Conservation (phyloP, 1,140 invertebrate species). For the Ectropis grisescens region DNA sequence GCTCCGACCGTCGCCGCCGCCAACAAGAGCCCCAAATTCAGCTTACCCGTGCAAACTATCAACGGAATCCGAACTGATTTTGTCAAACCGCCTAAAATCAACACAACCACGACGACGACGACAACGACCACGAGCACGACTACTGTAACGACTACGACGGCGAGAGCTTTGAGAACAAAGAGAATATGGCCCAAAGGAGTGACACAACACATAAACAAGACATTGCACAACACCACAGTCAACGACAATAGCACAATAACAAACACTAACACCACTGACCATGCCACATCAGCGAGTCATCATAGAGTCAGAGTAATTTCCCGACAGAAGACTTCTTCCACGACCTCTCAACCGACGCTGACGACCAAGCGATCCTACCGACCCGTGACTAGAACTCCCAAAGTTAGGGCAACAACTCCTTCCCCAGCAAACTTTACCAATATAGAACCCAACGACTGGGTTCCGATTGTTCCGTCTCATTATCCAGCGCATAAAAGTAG, state of each 20-base stretch:
- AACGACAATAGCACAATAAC: slow-evolving; percentile 13
- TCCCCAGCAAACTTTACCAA: slow-evolving; percentile 16
- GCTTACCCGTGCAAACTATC: slow-evolving; percentile 47
- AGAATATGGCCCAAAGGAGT: slow-evolving; percentile 60
- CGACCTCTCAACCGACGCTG: slow-evolving; percentile 17
- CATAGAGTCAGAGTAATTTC: slow-evolving; percentile 14
- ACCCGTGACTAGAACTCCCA: slow-evolving; percentile 34
- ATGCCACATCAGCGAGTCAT: slow-evolving; percentile 14
- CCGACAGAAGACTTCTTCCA: slow-evolving; percentile 14
- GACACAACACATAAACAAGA: slow-evolving; percentile 36
- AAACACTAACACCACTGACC: slow-evolving; percentile 21
- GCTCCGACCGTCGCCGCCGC: slow-evolving; percentile 20
- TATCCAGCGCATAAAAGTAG: slow-evolving; percentile 22
- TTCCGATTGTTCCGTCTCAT: slow-evolving; percentile 44
- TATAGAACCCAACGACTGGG: slow-evolving; percentile 41
- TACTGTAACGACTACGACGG: slow-evolving; percentile 31
- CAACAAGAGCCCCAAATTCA: slow-evolving; percentile 42
- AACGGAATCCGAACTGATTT: slow-evolving; percentile 45
- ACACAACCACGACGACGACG: slow-evolving; percentile 21
- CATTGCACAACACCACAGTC: slow-evolving; percentile 15
- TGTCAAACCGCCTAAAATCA: slow-evolving; percentile 20
- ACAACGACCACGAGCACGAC: slow-evolving; percentile 21
- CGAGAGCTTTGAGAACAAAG: slow-evolving; percentile 43
- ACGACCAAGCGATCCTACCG: slow-evolving; percentile 28
- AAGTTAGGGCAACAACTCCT: slow-evolving; percentile 25